These are phyloP conservation scores for Lymantria dispar DNA, from an alignment of 2,888 invertebrate species.

Conservation along the genomic window DNA sequence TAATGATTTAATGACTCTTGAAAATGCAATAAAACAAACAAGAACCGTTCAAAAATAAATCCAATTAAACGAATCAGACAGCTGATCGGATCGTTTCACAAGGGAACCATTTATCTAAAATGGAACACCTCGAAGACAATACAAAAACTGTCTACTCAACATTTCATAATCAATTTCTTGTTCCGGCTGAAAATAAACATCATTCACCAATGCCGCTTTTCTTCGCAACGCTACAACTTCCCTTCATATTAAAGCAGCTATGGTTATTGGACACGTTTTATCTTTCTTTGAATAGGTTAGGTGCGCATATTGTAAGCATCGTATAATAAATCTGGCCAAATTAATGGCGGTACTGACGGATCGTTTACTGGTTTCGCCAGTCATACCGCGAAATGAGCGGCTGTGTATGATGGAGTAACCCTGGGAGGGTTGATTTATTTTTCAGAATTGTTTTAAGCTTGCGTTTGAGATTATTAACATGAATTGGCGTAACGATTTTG, in stretches of 20 bases:
- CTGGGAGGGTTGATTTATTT: constrained; percentile 19
- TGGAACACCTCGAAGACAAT: constrained; percentile 47
- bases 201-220: constrained; percentile 13
- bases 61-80: constrained; percentile 27
- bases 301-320: constrained; percentile 51
- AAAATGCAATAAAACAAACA: constrained; percentile 14
- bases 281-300: constrained; percentile 20
- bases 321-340: constrained; percentile 74
- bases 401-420: constrained; percentile 42
- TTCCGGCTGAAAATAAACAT: constrained; percentile 15
- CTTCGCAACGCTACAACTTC: constrained; percentile 7
- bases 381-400: constrained; percentile 67
- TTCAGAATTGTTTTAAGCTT: constrained; percentile 8
- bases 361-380: constrained; percentile 70
- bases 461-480: constrained; percentile 3
- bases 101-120: constrained; percentile 47
- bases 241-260: constrained; percentile 32
- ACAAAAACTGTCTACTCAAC: constrained; percentile 67
- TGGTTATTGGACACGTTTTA: constrained; percentile 26
- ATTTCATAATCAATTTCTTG: constrained; percentile 64
- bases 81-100: constrained; percentile 23
- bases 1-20: no score
- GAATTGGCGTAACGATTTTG: background rate
- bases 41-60: constrained; percentile 26
- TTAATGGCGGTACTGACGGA: constrained; percentile 75